Evolutionary conservation across 2,888 invertebrate genomes (phyloP), one percentile per base, ranked within the genome.

Genomic region (Rhingia rostrata): DNA sequence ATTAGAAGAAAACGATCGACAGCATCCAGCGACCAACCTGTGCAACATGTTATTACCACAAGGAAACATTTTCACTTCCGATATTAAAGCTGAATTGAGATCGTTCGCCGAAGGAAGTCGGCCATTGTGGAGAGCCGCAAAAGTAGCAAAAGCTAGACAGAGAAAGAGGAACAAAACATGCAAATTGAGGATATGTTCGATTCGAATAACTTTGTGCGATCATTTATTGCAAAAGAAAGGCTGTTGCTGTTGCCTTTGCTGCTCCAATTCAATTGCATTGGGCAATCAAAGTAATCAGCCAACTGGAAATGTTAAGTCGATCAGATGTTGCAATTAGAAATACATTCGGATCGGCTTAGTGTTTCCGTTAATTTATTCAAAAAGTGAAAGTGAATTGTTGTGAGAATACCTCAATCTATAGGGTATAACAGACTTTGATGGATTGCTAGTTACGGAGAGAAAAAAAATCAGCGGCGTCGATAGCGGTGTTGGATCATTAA

Each of bases 301-400:
- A 73, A 73, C 37, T 66, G 78, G 66, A 77, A 77, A 77, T 58
- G 60, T 43, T 60, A 35, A 66, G 43, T 14, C 72, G 63, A 83
- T 83, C 78, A 56, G 49, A 70, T 80, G 74, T 75, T 66, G 84
- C 69, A 80, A 80, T 75, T 74, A 74, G 74, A 75, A 41, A 30
- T 10, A 41, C 70, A 43, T 61, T 83, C 54, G 10, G 53, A n/a
- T 51, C 41, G 58, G 53, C 47, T 54, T 45, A 53, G 35, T 2
- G 63, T 79, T 69, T 64, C 37, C n/a, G 47, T 66, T 80, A 80
- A 84, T 80, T 84, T 80, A 84, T 84, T 66, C 75, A 70, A 66
- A 2, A 70, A 84, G 84, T 84, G 84, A 84, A 84, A 84, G 84
- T 80, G 66, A 75, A 84, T 37, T 32, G 9, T 32, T 56, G 54